These are phyloP conservation scores for Criorhina ranunculi DNA, from an alignment of 2,888 invertebrate genomes.

Conservation along the genomic window DNA sequence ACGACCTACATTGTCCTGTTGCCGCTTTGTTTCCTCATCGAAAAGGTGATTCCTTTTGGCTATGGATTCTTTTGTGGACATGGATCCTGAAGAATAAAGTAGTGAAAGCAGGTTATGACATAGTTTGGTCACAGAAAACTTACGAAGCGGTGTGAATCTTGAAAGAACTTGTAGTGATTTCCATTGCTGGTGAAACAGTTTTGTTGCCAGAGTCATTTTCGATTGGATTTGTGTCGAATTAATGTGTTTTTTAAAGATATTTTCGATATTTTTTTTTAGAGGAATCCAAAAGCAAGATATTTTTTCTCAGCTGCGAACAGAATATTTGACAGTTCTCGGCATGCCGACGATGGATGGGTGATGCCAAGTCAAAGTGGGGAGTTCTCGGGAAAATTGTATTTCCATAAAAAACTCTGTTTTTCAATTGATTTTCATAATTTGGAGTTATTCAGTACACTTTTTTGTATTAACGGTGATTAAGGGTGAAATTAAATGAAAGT, in stretches of 20 bases:
- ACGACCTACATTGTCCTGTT: conserved; percentile 90
- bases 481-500: no score
- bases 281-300: background rate
- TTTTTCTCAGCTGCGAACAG: background rate
- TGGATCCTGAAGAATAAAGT: conserved; percentile 49
- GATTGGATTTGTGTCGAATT: background rate
- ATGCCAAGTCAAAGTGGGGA: conserved; percentile 1
- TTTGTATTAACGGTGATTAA: no score
- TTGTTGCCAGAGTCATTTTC: conserved; percentile 55
- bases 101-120: conserved; percentile 42
- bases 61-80: conserved; percentile 83
- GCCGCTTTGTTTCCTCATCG: conserved; percentile 90
- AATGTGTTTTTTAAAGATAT: conserved; percentile 1
- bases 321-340: conserved; percentile 17
- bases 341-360: conserved; percentile 20
- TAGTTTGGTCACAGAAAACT: conserved; percentile 28
- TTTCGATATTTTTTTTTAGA: conserved; percentile 41
- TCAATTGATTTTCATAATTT: no score
- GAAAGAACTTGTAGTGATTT: conserved; percentile 60
- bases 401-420: background rate
- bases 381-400: background rate
- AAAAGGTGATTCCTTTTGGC: conserved; percentile 90
- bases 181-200: conserved; percentile 56
- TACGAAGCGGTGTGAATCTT: conserved; percentile 52
- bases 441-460: no score